Conservation (phyloP, 2,113 vertebrate genomes). For the Agapornis roseicollis region DNA sequence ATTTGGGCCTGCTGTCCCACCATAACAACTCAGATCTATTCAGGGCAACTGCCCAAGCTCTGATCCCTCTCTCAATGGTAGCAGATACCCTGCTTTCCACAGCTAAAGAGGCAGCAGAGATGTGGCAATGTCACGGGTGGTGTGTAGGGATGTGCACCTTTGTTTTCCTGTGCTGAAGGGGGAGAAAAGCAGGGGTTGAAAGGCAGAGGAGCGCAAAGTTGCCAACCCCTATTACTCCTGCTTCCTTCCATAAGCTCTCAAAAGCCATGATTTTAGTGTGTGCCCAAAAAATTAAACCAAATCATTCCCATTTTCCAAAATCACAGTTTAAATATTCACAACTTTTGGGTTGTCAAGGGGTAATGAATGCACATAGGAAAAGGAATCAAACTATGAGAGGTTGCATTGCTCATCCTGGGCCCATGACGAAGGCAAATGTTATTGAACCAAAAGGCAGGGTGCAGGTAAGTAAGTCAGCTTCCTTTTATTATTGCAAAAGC, state of each 20-base stretch:
- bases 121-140: not conserved
- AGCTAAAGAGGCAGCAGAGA: not conserved
- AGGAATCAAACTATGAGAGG: not conserved
- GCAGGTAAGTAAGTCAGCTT: not conserved
- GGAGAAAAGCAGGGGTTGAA: not conserved
- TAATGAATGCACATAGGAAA: not conserved
- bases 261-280: not conserved
- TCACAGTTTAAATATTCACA: not conserved
- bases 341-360: not conserved
- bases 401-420: not conserved
- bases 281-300: not conserved
- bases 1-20: not conserved
- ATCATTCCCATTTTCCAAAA: not conserved
- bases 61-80: not conserved
- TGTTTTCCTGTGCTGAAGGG: not conserved
- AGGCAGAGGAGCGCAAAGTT: not conserved
- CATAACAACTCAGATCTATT: not conserved
- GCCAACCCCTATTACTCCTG: not conserved
- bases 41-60: not conserved
- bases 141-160: rapidly evolving
- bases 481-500: not conserved
- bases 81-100: not conserved
- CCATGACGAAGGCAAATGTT: not conserved
- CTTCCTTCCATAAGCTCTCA: not conserved
- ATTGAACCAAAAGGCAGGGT: not conserved